phyloP scores from a whole-genome alignment of 2,113 vertebrate species.

The Probosciger aterrimus region DNA sequence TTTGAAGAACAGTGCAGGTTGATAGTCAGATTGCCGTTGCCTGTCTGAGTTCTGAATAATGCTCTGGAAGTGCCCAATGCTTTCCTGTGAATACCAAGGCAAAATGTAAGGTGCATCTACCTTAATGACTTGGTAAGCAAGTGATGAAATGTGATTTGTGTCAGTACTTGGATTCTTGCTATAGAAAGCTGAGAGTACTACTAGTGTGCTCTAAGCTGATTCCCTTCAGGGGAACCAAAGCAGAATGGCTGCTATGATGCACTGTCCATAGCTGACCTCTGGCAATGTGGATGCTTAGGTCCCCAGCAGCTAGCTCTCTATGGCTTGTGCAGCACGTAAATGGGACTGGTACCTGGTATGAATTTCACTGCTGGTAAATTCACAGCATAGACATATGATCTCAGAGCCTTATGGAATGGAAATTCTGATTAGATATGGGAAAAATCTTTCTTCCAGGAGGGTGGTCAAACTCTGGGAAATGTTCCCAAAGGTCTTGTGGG shows the following conservation, averaged over 20 bases:
- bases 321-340: neutral
- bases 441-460: neutral
- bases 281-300: neutral
- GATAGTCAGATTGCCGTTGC: neutral
- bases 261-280: neutral
- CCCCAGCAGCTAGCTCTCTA: neutral
- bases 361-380: neutral
- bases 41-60: neutral
- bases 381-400: too few species aligned
- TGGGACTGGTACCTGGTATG: neutral
- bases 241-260: neutral
- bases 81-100: rapidly evolving
- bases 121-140: neutral
- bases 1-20: neutral
- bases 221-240: neutral
- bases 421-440: neutral
- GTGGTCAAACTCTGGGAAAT: neutral
- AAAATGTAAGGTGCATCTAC: neutral
- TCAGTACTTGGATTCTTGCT: neutral
- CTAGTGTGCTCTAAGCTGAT: neutral
- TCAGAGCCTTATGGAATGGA: neutral
- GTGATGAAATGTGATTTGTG: neutral
- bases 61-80: neutral
- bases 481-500: neutral
- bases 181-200: neutral